Evolutionary conservation across 2,113 vertebrate species (phyloP).

Genomic region (Tylochromis polylepis): DNA sequence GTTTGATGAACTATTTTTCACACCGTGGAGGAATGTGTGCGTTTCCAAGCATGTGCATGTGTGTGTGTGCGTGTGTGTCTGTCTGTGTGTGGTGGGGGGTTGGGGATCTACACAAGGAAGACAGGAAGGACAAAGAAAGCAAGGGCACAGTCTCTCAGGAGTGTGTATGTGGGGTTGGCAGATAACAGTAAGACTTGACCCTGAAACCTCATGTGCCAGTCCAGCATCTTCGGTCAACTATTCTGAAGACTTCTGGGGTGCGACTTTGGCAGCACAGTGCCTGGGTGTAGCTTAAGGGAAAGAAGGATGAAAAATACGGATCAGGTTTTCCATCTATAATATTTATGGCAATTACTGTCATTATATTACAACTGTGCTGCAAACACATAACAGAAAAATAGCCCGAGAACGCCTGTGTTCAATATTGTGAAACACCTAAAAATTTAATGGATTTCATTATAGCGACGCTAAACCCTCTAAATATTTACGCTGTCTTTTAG

Average conservation of each 20-base stretch:
- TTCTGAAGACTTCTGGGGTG: not conserved
- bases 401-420: not conserved
- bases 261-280: fast-evolving
- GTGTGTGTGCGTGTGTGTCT: not conserved
- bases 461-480: not conserved
- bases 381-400: not conserved
- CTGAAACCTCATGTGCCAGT: not conserved
- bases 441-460: not conserved
- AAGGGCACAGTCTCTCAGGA: not conserved
- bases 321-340: not conserved
- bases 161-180: not conserved
- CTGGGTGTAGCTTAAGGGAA: not conserved
- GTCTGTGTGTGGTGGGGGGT: not conserved
- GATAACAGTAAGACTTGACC: constrained; percentile 8
- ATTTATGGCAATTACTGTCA: not conserved
- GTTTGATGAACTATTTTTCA: constrained; percentile 46
- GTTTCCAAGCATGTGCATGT: not conserved
- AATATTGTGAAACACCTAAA: not conserved
- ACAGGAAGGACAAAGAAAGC: constrained; percentile 40
- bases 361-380: not conserved
- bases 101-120: constrained; percentile 39
- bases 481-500: not conserved
- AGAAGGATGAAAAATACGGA: not conserved
- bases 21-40: constrained; percentile 27
- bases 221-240: not conserved